Base-by-base conservation (phyloP, 2,797 vertebrate genomes). In the Eospalax fontanierii region DNA sequence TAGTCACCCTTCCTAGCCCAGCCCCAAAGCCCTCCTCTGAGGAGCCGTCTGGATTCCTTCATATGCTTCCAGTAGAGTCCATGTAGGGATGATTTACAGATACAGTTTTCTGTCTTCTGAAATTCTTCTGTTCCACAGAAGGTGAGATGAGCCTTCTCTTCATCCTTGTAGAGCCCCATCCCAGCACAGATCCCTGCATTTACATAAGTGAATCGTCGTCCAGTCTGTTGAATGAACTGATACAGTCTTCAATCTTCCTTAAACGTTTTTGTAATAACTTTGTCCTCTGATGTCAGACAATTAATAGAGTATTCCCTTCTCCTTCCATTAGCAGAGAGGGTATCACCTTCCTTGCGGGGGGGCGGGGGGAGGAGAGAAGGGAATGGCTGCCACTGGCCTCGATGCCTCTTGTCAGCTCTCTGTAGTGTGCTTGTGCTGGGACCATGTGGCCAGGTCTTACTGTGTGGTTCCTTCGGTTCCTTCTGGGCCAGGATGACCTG, bases 211-310 rank as follows among this genome's bases (percentile, higher is more conserved):
- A 61, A 80, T 86, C n/a, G 18, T 93, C 46, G 68, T 57, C 46
- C 71, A 66, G 33, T 68, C 70, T 93, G 6, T 54, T 74, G 46
- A 91, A n/a, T 81, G 68, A 91, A 18, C 63, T 35, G 35, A 43
- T 74, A 9, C 12, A 35, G 90, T 82, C 71, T 89, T 91, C 4
- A 74, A 68, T 95, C 61, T 89, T 35, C 19, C 38, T 54, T 78
- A 68, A 54, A 35, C 61, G 19, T 79, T 26, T 24, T 92, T 33
- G 59, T 97, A 74, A 88, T 82, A 86, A 86, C 10, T 92, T 89
- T 50, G 50, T 87, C 75, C 57, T 16, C 46, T n/a, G 80, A 92
- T 40, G 24, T 90, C 65, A 88, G 71, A 83, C 10, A 50, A 54
- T 82, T 54, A 79, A 68, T 61, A 11, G 50, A 46, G 16, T 65